A percentile compares a stretch with the other conserved stretches of the same genome.
phyloP scores from a whole-genome alignment of 2,888 invertebrate species.

The Drosophila parthenogenetica region DNA sequence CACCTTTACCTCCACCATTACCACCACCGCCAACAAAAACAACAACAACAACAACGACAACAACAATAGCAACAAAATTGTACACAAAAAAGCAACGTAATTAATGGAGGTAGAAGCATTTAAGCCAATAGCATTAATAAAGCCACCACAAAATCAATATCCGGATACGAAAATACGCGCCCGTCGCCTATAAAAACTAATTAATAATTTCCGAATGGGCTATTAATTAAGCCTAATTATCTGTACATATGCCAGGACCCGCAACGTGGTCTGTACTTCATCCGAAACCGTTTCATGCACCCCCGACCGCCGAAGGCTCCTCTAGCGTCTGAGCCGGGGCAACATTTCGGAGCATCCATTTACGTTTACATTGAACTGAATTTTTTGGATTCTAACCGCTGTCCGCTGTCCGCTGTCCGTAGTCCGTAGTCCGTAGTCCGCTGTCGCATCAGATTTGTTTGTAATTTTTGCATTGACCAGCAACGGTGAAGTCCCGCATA shows the following conservation, averaged over 20 bases:
- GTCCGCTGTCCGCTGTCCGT: background rate
- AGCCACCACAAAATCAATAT: conserved; percentile 86
- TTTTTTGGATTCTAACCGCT: conserved; percentile 10
- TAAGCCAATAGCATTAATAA: conserved; percentile 85
- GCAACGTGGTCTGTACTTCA: conserved; percentile 62
- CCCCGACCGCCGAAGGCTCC: background rate
- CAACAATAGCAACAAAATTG: conserved; percentile 53
- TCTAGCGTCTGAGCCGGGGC: background rate
- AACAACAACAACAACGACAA: conserved; percentile 40
- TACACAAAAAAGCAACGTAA: conserved; percentile 82
- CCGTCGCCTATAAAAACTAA: conserved; percentile 85
- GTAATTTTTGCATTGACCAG: conserved; percentile 46
- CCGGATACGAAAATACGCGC: conserved; percentile 85
- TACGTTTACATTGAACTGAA: conserved; percentile 35
- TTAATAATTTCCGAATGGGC: conserved; percentile 86
- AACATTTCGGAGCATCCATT: conserved; percentile 26
- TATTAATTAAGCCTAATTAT: conserved; percentile 86
- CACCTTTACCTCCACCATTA: conserved; percentile 33
- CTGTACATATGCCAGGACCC: conserved; percentile 79
- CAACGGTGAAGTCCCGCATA: conserved; percentile 71
- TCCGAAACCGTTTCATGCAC: conserved; percentile 28
- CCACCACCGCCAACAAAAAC: conserved; percentile 31
- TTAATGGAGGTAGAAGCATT: conserved; percentile 84
- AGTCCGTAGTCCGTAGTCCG: background rate
- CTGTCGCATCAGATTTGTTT: conserved; percentile 62